A percentile compares a stretch with the other conserved stretches of the same genome.
Evolutionary conservation across 2,797 vertebrate species (phyloP).

Genomic region (Enteromius argenteus): DNA sequence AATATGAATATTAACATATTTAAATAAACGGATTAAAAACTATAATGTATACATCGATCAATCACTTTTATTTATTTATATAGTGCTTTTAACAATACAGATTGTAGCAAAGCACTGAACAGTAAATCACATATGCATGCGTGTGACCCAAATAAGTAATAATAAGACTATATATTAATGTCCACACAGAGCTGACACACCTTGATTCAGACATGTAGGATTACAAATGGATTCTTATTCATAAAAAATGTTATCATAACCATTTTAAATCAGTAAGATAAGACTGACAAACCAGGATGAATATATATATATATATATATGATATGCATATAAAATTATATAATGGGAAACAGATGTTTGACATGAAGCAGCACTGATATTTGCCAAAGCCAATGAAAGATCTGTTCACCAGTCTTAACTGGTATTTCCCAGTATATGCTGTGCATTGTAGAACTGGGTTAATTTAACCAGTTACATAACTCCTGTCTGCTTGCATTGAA

Average conservation of each 20-base stretch:
- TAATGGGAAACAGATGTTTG: background rate
- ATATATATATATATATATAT: too few species aligned
- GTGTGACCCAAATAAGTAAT: background rate
- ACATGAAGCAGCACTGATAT: background rate
- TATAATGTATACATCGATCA: background rate
- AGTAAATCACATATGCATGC: background rate
- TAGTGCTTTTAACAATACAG: too few species aligned
- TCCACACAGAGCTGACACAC: background rate
- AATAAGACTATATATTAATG: background rate
- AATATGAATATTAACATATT: background rate
- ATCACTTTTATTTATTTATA: too few species aligned
- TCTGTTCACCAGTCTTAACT: background rate
- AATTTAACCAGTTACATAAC: constrained; percentile 80
- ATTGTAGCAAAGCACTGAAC: too few species aligned
- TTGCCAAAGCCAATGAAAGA: background rate
- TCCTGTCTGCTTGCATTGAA: constrained; percentile 75
- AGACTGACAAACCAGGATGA: background rate
- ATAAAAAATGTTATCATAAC: background rate
- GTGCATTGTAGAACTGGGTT: constrained; percentile 32
- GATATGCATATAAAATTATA: background rate
- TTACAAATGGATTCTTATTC: background rate
- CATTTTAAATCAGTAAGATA: background rate
- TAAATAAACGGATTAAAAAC: background rate
- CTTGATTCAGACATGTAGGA: background rate
- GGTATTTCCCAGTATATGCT: constrained; percentile 36